Evolutionary conservation across 2,888 invertebrate genomes (phyloP), one percentile per base, ranked within the genome.

Genomic region (Eilema depressum): DNA sequence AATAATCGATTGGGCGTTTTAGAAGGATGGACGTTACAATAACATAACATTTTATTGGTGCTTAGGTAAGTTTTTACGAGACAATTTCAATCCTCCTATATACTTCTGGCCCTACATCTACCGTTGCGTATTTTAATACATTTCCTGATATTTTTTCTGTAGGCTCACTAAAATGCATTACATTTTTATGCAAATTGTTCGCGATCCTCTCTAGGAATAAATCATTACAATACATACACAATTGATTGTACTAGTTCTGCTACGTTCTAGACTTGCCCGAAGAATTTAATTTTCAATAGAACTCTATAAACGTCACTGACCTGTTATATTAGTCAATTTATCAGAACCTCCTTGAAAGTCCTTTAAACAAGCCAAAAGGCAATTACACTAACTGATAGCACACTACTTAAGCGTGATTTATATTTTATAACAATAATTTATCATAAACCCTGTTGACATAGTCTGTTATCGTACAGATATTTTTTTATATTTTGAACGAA

Each of bases 11-110:
- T 28, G 59, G 59, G 28, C 20, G 59, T 20, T 26, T 59, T 25
- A 28, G 59, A 8, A 28, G 59, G 26, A 59, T 26, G 17, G 26
- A 26, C 25, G 59, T 59, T 26, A 26, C 59, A 59, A 28, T 59
- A 59, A 59, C 59, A 26, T 59, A 26, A 59, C 59, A 59, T 59
- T 59, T 59, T 59, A 59, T 26, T 59, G 59, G 59, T 28, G 26
- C 59, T 59, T 59, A 59, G 28, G 59, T 59, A 59, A 28, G 59
- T 59, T 59, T 59, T 59, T 26, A 17, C 26, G 26, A 17, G 26
- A 25, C 61, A 33, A 33, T 30, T 62, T 62, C 63, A 23, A 41
- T 63, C 59, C 59, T 26, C 26, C 26, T 7, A 59, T 59, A 47
- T 47, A 47, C n/a, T 53, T 47, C n/a, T 53, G n/a, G n/a, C 53